Percentiles rank a stretch among this genome's conserved stretches.
Evolutionary conservation across 1,140 invertebrate species (phyloP).

Genomic region (Drosophila melanica): DNA sequence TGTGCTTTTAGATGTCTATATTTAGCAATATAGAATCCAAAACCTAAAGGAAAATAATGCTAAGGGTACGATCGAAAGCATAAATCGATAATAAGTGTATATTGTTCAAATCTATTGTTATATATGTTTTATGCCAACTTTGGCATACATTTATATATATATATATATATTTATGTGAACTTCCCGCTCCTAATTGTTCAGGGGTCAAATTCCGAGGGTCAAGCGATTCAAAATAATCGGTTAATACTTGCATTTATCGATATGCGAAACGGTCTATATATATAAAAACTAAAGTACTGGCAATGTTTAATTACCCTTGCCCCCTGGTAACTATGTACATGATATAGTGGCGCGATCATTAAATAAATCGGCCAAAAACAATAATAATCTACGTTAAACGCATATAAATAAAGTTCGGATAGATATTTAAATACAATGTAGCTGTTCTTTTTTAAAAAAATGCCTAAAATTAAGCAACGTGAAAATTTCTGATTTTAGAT

Average conservation of each 20-base stretch:
- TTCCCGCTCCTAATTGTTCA: constrained; percentile 9
- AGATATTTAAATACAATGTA: constrained; percentile 13
- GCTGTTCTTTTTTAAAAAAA: neutral
- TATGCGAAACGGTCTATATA: constrained; percentile 1
- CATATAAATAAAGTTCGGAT: constrained; percentile 39
- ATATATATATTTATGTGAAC: constrained; percentile 4
- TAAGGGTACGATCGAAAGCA: constrained; percentile 13
- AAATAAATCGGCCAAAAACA: constrained; percentile 7
- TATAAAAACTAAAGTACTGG: neutral
- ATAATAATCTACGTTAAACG: constrained; percentile 28
- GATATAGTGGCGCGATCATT: constrained; percentile 17
- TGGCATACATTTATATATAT: neutral
- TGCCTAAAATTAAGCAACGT: too few relatives aligned
- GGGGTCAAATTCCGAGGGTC: neutral
- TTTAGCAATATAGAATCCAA: constrained; percentile 58
- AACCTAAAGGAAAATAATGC: constrained; percentile 7
- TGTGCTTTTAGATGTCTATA: constrained; percentile 74
- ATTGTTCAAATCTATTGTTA: constrained; percentile 7
- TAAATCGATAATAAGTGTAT: constrained; percentile 42
- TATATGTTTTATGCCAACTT: constrained; percentile 12
- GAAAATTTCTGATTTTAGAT: neutral
- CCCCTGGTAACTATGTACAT: constrained; percentile 5
- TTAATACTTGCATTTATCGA: constrained; percentile 13
- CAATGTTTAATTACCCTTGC: neutral
- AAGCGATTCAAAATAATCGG: constrained; percentile 1